These are phyloP conservation scores for Lucilia cuprina DNA, from an alignment of 1,140 invertebrate genomes.

Conservation along the genomic window DNA sequence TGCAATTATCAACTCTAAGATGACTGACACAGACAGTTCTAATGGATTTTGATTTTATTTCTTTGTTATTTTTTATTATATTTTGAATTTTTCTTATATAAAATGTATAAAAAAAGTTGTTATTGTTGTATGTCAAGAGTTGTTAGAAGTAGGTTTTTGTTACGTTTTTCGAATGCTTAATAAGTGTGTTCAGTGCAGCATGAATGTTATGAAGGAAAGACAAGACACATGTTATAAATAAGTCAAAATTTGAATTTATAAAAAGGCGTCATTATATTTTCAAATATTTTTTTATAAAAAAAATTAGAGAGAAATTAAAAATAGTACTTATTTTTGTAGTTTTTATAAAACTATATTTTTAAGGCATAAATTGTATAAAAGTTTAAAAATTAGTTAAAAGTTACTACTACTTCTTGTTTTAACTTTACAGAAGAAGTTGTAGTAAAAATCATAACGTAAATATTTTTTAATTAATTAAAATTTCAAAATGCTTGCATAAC, in stretches of 20 bases:
- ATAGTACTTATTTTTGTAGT: background rate
- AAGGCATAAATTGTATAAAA: too few relatives aligned
- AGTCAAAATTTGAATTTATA: background rate
- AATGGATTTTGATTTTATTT: background rate
- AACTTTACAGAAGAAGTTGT: background rate
- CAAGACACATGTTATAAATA: background rate
- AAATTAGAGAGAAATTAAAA: background rate
- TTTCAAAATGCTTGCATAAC: background rate
- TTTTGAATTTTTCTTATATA: background rate
- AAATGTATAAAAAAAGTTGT: too few relatives aligned
- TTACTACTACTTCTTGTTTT: background rate
- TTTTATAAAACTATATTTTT: too few relatives aligned
- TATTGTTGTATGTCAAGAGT: background rate
- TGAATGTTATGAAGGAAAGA: background rate
- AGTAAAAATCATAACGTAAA: background rate
- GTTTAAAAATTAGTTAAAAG: background rate
- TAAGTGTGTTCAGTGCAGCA: background rate
- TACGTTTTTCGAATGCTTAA: conserved; percentile 51
- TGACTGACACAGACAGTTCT: background rate
- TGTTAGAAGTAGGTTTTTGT: conserved; percentile 48
- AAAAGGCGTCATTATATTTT: background rate
- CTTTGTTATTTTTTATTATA: background rate
- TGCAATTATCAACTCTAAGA: background rate
- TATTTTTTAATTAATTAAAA: background rate
- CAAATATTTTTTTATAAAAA: background rate